phyloP scores from a whole-genome alignment of 2,888 invertebrate genomes.

The Drosophila cognata region DNA sequence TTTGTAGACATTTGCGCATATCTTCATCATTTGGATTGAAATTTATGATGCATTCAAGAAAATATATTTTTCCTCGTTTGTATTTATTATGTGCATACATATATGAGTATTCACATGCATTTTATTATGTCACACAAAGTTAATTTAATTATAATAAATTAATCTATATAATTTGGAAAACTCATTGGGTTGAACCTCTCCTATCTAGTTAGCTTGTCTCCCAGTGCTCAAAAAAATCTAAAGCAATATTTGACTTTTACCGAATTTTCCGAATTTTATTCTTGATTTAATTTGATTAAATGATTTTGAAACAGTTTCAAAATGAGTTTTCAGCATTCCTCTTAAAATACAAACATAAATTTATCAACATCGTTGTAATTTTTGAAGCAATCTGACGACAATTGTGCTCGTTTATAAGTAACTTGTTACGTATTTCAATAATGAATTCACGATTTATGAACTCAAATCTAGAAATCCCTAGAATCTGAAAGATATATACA shows the following conservation, averaged over 20 bases:
- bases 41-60: neutral
- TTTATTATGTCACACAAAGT: neutral
- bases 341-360: neutral
- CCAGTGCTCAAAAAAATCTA: neutral
- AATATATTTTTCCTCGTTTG: neutral
- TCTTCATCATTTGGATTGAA: neutral
- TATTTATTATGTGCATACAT: neutral
- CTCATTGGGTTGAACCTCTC: fast-evolving
- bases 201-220: neutral
- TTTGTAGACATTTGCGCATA: neutral
- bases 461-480: neutral
- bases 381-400: neutral
- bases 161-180: neutral
- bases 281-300: neutral
- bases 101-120: neutral
- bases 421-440: neutral
- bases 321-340: neutral
- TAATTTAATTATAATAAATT: too few relatives aligned
- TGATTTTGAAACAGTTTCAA: too few relatives aligned
- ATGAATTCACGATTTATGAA: neutral
- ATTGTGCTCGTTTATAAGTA: neutral
- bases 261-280: neutral
- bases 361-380: neutral
- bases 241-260: neutral
- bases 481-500: neutral